Evolutionary conservation across 2,888 invertebrate genomes (phyloP).

Genomic region (Acronicta psi): DNA sequence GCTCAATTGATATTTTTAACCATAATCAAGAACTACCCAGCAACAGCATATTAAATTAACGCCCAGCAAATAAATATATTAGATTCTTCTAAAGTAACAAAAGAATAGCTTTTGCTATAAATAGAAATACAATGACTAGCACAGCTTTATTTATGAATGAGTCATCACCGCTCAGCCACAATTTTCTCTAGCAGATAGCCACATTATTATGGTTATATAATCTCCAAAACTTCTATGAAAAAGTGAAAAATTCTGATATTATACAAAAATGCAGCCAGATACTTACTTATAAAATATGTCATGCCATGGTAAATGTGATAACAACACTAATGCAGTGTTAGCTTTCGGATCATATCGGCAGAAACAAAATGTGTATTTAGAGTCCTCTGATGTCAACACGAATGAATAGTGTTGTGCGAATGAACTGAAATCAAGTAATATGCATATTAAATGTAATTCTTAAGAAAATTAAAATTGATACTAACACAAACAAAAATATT

Average conservation of each 20-base stretch:
- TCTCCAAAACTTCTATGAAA: neutral
- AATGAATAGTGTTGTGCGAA: slow-evolving; percentile 98
- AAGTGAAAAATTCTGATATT: neutral
- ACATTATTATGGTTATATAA: neutral
- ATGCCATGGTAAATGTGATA: slow-evolving; percentile 98
- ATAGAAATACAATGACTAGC: neutral
- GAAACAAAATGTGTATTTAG: slow-evolving; percentile 99
- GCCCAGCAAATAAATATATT: neutral
- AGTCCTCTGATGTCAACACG: slow-evolving; percentile 97
- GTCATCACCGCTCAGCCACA: slow-evolving; percentile 7
- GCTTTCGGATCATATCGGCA: slow-evolving; percentile 98
- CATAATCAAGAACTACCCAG: neutral
- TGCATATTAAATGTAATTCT: slow-evolving; percentile 3
- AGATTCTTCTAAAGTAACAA: neutral
- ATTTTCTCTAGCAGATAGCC: neutral
- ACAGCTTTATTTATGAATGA: slow-evolving; percentile 3
- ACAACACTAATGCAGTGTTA: slow-evolving; percentile 94
- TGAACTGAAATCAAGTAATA: slow-evolving; percentile 89
- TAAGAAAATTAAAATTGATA: neutral
- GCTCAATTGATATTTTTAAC: slow-evolving; percentile 15
- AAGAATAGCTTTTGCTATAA: neutral
- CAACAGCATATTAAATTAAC: neutral
- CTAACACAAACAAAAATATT: neutral
- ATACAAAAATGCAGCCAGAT: slow-evolving; percentile 12
- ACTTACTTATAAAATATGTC: slow-evolving; percentile 97